Base-by-base conservation (phyloP, 1,140 invertebrate genomes). In the Homarus americanus region DNA sequence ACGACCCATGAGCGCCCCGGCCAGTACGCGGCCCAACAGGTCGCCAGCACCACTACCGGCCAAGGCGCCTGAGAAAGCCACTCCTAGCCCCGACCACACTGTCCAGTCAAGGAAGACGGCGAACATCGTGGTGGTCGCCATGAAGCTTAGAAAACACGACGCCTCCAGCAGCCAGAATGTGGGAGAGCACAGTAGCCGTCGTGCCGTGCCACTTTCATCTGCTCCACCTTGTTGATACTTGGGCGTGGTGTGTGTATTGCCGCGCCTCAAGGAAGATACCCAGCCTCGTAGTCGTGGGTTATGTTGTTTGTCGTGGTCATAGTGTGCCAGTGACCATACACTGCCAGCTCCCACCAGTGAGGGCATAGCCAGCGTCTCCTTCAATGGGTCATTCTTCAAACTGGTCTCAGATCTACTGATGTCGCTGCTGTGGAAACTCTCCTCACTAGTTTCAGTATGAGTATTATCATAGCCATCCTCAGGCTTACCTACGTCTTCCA, bases 141-240 rank as follows among this genome's bases (percentile, higher is more conserved):
- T 89, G 44, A 92, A 82, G 87, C 92, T 93, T 15, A 93, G 87
- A 72, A 93, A 92, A 69, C 91, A 85, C 1, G 91, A 89, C 1
- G 86, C 75, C 66, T 93, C 75, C 9, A 93, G 85, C 41, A 92
- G 87, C 91, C 91, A 92, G 73, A 85, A 91, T 24, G 44, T 41
- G 10, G 85, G 86, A 36, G 75, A 76, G 7, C 40, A 63, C 38
- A 73, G 5, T 38, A 79, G 28, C 76, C 44, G 76, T 75, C 32
- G 40, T 36, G 32, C 63, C 24, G 58, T 63, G 20, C 58, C 40
- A 40, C 58, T 20, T 63, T 69, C 24, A 36, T 24, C 12, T 0
- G 4, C n/a, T 32, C n/a, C 24, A 32, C 7, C 5, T 69, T 69
- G 63, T 24, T 63, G 15, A 28, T 69, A 1, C 63, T 69, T 69